Evolutionary conservation across 1,140 invertebrate genomes (phyloP), one percentile per base, ranked within the genome.

Genomic region (Zaprionus africanus): DNA sequence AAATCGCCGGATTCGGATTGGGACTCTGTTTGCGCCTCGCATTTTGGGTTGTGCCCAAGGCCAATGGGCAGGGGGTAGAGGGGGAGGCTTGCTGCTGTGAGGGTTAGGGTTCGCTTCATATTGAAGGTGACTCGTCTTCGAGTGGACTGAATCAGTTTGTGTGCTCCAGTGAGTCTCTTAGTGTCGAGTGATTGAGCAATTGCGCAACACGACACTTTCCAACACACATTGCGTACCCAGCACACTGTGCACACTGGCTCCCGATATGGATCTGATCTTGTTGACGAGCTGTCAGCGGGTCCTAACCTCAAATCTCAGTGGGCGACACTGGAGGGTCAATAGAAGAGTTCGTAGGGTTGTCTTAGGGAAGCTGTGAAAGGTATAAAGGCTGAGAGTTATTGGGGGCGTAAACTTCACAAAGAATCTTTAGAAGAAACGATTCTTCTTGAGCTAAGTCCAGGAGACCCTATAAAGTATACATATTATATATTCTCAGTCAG

Each of bases 1-100:
- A 87, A 87, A 76, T 69, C 72, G 80, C 74, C 51, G 54, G 67
- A 66, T 75, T 81, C 49, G 58, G 46, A 41, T 76, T 75, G 53
- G 57, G 63, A 34, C 54, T 36, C 72, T 54, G 56, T 79, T 82
- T 75, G 70, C 26, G 26, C 26, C 26, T 26, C 26, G 26, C 26
- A 26, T 26, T 26, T 26, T 26, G 62, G 70, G 79, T 79, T 79
- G 17, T 2, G 19, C 49, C 4, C 15, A n/a, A 51, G 19, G 19
- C 46, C 7, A 24, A 19, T 4, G 2, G 9, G 31, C 46, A 19
- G 17, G 41, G 15, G 2, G 41, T 0, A 0, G 19, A 9, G 3
- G 2, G 46, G 46, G 19, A 4, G 28, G 22, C n/a, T n/a, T 46
- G 26, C 28, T 28, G 6, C 6, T 28, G 31, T 46, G 38, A 22